phyloP scores from a whole-genome alignment of 2,797 vertebrate genomes.

The Pseudocheirus occidentalis region DNA sequence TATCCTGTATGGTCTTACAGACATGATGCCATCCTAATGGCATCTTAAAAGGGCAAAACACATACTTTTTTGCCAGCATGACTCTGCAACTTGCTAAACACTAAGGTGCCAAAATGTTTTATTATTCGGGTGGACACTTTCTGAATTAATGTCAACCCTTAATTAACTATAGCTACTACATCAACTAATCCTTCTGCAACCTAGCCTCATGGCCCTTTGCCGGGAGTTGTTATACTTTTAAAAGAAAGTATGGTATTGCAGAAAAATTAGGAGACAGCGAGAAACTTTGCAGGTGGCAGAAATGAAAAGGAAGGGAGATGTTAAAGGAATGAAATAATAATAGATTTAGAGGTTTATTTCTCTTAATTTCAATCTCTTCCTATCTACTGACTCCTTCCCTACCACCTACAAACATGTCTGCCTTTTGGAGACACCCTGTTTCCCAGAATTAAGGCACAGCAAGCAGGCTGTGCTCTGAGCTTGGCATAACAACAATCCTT shows the following conservation, averaged over 20 bases:
- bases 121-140: not conserved
- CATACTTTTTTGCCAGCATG: not conserved
- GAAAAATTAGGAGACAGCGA: not conserved
- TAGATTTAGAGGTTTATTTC: not conserved
- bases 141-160: not conserved
- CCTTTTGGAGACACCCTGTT: not conserved
- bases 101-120: not conserved
- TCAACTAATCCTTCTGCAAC: not conserved
- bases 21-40: not conserved
- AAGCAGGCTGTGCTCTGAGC: no score
- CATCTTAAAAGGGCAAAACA: constrained; percentile 1
- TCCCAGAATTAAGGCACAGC: no score
- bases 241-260: not conserved
- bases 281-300: not conserved
- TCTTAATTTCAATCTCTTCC: not conserved
- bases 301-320: not conserved
- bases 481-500: no score
- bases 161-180: not conserved
- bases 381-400: not conserved
- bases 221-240: not conserved
- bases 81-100: not conserved
- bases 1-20: not conserved
- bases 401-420: not conserved
- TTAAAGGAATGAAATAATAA: not conserved
- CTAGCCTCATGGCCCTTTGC: not conserved